Percentiles rank a stretch among this genome's conserved stretches.
Evolutionary conservation across 23 tunicate species (phyloP).

Genomic region (Clavelina lepadiformis): DNA sequence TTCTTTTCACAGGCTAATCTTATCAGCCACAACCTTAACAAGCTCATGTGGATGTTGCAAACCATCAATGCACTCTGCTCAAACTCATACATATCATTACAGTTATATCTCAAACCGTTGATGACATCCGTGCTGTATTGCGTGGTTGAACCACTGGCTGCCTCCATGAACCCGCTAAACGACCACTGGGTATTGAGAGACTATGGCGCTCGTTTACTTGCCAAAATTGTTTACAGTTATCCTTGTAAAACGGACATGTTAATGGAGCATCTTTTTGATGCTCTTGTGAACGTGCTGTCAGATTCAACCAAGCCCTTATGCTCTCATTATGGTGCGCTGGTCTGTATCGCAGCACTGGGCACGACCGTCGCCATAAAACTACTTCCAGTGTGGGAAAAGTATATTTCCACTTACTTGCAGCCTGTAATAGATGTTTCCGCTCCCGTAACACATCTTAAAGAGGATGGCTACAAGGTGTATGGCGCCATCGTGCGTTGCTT

Average conservation of each 20-base stretch:
- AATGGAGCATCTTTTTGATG: background rate
- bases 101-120: conserved; percentile 42
- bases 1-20: conserved; percentile 42
- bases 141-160: conserved; percentile 73
- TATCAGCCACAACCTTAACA: conserved; percentile 71
- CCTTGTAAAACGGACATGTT: conserved; percentile 14
- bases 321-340: conserved; percentile 84
- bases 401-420: conserved; percentile 14
- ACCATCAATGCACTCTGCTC: conserved; percentile 34
- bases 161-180: conserved; percentile 77
- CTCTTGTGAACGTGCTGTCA: conserved; percentile 21
- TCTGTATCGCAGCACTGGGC: conserved; percentile 24
- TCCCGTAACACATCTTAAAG: conserved; percentile 25
- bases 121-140: conserved; percentile 57
- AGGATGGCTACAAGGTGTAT: conserved; percentile 68
- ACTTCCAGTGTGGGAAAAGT: conserved; percentile 27
- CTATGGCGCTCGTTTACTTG: conserved; percentile 52
- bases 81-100: conserved; percentile 27
- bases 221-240: conserved; percentile 33
- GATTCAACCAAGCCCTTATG: conserved; percentile 72
- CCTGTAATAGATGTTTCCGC: conserved; percentile 42
- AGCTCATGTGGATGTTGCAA: conserved; percentile 44
- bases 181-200: conserved; percentile 85
- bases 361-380: conserved; percentile 4
- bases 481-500: conserved; percentile 34